A percentile compares a stretch with the other conserved stretches of the same genome.
These are phyloP conservation scores for Nibea coibor DNA, from an alignment of 2,113 vertebrate species.

Conservation along the genomic window DNA sequence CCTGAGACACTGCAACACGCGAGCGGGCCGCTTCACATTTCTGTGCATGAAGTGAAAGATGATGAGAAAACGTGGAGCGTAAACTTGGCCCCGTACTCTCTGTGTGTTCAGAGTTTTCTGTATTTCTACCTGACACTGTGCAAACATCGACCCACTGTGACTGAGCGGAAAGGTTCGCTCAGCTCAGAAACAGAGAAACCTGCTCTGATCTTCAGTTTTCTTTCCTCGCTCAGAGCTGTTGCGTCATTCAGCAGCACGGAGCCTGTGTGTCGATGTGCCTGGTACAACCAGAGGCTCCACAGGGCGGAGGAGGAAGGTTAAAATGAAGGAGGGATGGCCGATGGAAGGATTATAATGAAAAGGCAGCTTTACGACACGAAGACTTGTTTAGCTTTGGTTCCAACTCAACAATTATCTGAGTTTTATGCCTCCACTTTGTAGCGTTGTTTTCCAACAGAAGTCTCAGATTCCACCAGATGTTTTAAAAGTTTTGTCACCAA, in stretches of 20 bases:
- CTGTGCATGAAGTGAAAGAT: background rate
- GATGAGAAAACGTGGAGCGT: background rate
- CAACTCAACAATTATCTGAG: no score
- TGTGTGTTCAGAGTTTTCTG: background rate
- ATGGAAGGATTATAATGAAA: background rate
- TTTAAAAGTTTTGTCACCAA: no score
- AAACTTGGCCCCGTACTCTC: background rate
- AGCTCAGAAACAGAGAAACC: background rate
- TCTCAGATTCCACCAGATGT: no score
- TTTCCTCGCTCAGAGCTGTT: background rate
- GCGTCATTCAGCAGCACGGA: background rate
- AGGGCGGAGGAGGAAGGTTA: background rate
- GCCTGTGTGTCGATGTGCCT: slow-evolving; percentile 18
- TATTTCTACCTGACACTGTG: background rate
- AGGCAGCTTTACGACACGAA: background rate
- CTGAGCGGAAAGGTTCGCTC: background rate
- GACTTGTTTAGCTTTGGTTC: no score
- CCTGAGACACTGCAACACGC: no score
- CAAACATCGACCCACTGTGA: background rate
- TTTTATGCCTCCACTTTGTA: no score
- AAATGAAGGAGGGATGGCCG: background rate
- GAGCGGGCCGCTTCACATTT: no score
- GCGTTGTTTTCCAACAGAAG: no score
- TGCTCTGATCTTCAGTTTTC: background rate
- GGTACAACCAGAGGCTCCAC: slow-evolving; percentile 11